phyloP scores from a whole-genome alignment of 2,113 vertebrate species.

The Reinhardtius hippoglossoides region DNA sequence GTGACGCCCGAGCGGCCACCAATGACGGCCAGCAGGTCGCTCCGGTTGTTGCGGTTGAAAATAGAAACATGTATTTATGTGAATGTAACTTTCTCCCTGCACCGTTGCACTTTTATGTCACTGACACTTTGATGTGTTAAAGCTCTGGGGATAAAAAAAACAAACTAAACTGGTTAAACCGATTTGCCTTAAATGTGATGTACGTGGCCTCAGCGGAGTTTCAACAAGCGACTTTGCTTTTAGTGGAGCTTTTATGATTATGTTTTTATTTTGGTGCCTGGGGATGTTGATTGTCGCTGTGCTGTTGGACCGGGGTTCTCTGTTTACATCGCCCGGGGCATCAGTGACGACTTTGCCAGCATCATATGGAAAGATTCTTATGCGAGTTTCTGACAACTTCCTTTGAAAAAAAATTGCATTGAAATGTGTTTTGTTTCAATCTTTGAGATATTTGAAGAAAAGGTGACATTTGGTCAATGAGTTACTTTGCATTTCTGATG shows the following conservation, averaged over 20 bases:
- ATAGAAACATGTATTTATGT: background rate
- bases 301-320: too few relatives aligned
- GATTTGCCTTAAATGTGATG: conserved; percentile 1
- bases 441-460: too few relatives aligned
- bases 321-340: too few relatives aligned
- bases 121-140: conserved; percentile 24
- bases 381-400: too few relatives aligned
- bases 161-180: too few relatives aligned
- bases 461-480: too few relatives aligned
- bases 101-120: conserved; percentile 10
- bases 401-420: too few relatives aligned
- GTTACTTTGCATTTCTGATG: too few relatives aligned
- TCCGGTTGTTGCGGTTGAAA: background rate
- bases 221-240: conserved; percentile 42
- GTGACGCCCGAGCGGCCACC: conserved; percentile 34
- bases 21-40: background rate
- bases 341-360: too few relatives aligned
- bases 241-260: conserved; percentile 46
- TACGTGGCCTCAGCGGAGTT: conserved; percentile 29
- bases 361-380: too few relatives aligned
- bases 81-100: background rate
- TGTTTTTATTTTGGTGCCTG: conserved; percentile 49
- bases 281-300: conserved; percentile 42
- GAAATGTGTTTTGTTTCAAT: too few relatives aligned
- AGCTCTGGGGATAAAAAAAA: background rate